These are phyloP conservation scores for Etheostoma nigrum DNA, from an alignment of 2,797 vertebrate genomes.

Conservation along the genomic window DNA sequence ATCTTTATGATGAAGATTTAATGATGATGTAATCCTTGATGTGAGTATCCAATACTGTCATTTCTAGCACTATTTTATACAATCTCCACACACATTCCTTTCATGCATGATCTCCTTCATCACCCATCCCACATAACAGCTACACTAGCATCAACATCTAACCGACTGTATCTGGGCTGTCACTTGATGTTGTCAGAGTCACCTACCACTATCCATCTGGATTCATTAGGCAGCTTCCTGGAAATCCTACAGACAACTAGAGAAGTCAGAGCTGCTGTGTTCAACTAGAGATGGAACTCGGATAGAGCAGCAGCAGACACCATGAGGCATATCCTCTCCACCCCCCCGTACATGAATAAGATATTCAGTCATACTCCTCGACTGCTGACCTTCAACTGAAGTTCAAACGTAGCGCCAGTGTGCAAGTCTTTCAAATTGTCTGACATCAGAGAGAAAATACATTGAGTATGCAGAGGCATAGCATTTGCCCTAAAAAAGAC, in stretches of 20 bases:
- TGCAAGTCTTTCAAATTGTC: slow-evolving; percentile 27
- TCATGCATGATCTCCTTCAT: slow-evolving; percentile 27
- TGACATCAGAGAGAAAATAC: slow-evolving; percentile 24
- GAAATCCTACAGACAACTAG: slow-evolving; percentile 48
- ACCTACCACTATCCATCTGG: slow-evolving; percentile 60
- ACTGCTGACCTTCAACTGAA: slow-evolving; percentile 53
- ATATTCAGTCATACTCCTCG: slow-evolving; percentile 51
- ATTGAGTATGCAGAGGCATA: slow-evolving; percentile 22
- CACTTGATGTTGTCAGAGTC: slow-evolving; percentile 47
- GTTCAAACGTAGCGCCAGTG: slow-evolving; percentile 21
- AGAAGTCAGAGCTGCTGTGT: slow-evolving; percentile 41
- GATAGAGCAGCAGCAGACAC: slow-evolving; percentile 41
- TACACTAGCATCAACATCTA: slow-evolving; percentile 17
- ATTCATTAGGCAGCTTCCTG: slow-evolving; percentile 57
- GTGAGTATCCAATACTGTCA: background rate
- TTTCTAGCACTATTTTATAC: slow-evolving; percentile 3
- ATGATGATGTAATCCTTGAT: background rate
- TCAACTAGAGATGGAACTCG: slow-evolving; percentile 31
- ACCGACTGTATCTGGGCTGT: slow-evolving; percentile 34
- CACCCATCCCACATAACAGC: slow-evolving; percentile 47
- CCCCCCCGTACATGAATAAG: slow-evolving; percentile 38
- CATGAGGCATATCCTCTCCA: slow-evolving; percentile 14
- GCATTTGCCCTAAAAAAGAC: background rate
- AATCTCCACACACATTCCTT: slow-evolving; percentile 7
- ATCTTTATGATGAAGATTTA: background rate